These are phyloP conservation scores for Cyanistes caeruleus DNA, from an alignment of 2,113 vertebrate species.

Conservation along the genomic window DNA sequence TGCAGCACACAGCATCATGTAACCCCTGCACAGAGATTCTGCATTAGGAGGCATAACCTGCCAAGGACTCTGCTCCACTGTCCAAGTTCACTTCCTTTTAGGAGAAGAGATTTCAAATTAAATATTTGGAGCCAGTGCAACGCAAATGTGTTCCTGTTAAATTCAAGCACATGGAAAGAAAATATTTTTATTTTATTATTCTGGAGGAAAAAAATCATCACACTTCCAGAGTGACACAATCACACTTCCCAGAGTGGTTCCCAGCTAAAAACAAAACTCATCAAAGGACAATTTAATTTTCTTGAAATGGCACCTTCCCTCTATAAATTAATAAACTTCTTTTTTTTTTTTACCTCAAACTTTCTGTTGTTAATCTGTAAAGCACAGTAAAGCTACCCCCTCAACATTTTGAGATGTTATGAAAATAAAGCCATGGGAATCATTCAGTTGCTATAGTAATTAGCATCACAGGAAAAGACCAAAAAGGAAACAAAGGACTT, in stretches of 20 bases:
- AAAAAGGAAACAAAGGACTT: not conserved
- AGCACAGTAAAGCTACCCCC: not conserved
- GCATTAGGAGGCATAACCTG: not conserved
- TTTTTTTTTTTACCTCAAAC: not conserved
- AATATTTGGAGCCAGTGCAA: not conserved
- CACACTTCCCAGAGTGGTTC: not conserved
- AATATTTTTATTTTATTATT: not conserved
- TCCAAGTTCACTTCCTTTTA: not conserved
- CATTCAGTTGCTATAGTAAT: conserved; percentile 5
- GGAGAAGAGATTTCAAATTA: not conserved
- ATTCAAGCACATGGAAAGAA: not conserved
- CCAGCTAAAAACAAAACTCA: not conserved
- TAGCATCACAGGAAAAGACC: not conserved
- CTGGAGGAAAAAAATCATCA: not conserved
- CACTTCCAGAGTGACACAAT: not conserved
- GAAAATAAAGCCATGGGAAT: not conserved
- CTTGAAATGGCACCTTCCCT: not conserved
- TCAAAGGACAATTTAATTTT: not conserved
- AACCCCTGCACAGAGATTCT: not conserved
- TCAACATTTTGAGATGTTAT: not conserved
- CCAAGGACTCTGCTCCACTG: not conserved
- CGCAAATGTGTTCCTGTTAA: not conserved
- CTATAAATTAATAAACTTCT: not conserved
- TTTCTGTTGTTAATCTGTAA: not conserved
- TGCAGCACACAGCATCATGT: rapidly evolving